phyloP scores from a whole-genome alignment of 2,888 invertebrate genomes.

The Didymodactylos carnosus region DNA sequence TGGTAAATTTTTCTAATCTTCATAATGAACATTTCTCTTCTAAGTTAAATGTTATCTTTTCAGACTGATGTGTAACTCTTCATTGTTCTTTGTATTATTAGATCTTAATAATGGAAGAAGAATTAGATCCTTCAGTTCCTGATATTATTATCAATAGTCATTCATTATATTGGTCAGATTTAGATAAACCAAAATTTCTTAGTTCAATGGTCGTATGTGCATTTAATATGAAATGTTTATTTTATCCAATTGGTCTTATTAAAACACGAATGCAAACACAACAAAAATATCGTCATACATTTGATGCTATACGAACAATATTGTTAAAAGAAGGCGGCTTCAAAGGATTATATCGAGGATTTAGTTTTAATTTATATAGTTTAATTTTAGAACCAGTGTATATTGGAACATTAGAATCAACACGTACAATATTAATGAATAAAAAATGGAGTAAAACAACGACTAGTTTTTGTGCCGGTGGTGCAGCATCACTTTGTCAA shows the following conservation, averaged over 20 bases:
- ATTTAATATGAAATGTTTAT: neutral
- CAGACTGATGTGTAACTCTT: no score
- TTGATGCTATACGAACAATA: neutral
- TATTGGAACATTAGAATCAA: neutral
- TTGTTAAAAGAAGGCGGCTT: neutral
- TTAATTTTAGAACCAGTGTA: neutral
- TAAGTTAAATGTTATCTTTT: no score
- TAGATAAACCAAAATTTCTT: neutral
- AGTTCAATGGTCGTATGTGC: neutral
- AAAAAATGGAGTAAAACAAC: neutral
- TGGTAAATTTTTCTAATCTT: no score
- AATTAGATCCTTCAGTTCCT: no score
- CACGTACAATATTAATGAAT: neutral
- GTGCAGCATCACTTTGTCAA: neutral
- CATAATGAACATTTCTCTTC: no score
- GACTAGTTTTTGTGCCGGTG: neutral
- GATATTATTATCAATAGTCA: no score
- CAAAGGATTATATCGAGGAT: neutral
- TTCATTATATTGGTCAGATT: neutral
- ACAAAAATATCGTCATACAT: neutral
- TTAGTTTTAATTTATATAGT: neutral
- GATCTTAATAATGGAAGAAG: no score
- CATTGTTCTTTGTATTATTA: no score
- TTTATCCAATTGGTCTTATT: neutral
- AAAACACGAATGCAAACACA: neutral